Percentiles rank a stretch among this genome's conserved stretches.
These are phyloP conservation scores for Catocala nupta DNA, from an alignment of 2,888 invertebrate genomes.

Conservation along the genomic window DNA sequence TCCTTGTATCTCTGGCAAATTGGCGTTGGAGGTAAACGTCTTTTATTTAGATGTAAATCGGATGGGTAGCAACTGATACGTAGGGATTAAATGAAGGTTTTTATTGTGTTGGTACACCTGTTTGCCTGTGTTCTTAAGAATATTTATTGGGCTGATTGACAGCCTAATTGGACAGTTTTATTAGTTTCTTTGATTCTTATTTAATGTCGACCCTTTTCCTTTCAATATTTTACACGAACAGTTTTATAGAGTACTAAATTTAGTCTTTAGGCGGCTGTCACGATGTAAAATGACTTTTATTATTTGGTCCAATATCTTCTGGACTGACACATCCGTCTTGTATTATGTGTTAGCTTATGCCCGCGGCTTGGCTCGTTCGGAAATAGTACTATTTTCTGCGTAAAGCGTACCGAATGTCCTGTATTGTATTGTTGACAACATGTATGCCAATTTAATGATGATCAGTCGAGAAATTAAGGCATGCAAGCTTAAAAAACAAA, in stretches of 20 bases:
- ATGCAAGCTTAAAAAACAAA: too few relatives aligned
- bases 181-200: background rate
- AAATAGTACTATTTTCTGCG: too few relatives aligned
- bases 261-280: too few relatives aligned
- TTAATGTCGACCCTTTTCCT: background rate
- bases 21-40: constrained; percentile 9
- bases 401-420: too few relatives aligned
- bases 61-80: background rate
- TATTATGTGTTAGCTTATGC: too few relatives aligned
- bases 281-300: too few relatives aligned
- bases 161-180: background rate
- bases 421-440: too few relatives aligned
- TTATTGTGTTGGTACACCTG: background rate
- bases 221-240: background rate
- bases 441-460: too few relatives aligned
- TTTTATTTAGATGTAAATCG: background rate
- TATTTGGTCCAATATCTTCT: too few relatives aligned
- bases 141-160: background rate
- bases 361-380: too few relatives aligned
- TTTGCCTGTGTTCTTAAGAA: background rate
- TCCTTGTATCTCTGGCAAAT: constrained; percentile 23
- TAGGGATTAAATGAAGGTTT: background rate
- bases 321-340: too few relatives aligned
- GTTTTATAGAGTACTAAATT: background rate
- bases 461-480: too few relatives aligned